phyloP scores from a whole-genome alignment of 2,113 vertebrate species.

The Gallinago media region DNA sequence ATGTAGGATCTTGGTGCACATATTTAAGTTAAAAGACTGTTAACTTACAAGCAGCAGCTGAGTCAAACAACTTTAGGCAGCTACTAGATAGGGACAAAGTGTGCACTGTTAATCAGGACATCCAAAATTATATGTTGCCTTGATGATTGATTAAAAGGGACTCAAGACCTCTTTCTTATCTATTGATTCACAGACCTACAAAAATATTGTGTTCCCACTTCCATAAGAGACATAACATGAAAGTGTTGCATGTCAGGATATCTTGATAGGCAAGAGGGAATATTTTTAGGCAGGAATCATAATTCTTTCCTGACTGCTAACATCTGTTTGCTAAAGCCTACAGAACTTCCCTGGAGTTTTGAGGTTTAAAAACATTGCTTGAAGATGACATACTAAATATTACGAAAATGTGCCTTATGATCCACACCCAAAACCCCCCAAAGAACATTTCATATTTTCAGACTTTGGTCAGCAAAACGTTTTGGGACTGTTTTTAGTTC shows the following conservation, averaged over 20 bases:
- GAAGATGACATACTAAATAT: slow-evolving; percentile 79
- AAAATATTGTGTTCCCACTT: not conserved
- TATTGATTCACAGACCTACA: not conserved
- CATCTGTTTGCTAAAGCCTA: slow-evolving; percentile 80
- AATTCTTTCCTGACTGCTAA: slow-evolving; percentile 76
- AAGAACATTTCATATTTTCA: slow-evolving; percentile 81
- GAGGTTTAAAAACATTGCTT: slow-evolving; percentile 82
- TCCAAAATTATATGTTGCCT: not conserved
- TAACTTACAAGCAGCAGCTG: not conserved
- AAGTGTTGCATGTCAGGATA: slow-evolving; percentile 13
- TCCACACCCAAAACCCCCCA: slow-evolving; percentile 78
- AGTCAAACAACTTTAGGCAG: not conserved
- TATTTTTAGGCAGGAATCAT: slow-evolving; percentile 71
- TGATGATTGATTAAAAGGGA: not conserved
- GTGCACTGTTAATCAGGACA: not conserved
- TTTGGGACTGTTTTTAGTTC: slow-evolving; percentile 65
- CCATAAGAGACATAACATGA: not conserved
- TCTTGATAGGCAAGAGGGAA: slow-evolving; percentile 73
- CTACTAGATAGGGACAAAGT: not conserved
- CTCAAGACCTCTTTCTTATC: not conserved
- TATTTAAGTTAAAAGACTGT: not conserved
- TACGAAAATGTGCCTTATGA: slow-evolving; percentile 74
- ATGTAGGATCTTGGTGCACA: not conserved
- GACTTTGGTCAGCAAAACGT: slow-evolving; percentile 71
- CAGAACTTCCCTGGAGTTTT: slow-evolving; percentile 75